phyloP scores from a whole-genome alignment of 2,797 vertebrate genomes.

The Enoplosus armatus region DNA sequence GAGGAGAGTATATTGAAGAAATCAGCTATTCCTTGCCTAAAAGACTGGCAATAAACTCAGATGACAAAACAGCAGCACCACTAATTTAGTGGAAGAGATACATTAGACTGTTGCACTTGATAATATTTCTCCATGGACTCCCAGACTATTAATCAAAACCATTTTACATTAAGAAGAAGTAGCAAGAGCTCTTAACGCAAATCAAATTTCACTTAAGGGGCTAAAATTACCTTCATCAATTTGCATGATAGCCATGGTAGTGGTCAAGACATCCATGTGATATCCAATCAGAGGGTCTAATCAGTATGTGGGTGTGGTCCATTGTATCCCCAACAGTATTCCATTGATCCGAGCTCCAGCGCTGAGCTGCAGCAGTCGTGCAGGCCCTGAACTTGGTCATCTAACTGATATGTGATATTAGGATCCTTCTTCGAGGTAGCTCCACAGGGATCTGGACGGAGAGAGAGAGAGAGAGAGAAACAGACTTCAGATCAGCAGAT shows the following conservation, averaged over 20 bases:
- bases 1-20: neutral
- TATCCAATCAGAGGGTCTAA: constrained; percentile 71
- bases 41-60: constrained; percentile 15
- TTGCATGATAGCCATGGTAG: constrained; percentile 59
- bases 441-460: constrained; percentile 73
- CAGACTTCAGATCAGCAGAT: constrained; percentile 90
- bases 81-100: constrained; percentile 46
- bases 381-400: constrained; percentile 79
- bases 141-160: constrained; percentile 61
- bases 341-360: constrained; percentile 71
- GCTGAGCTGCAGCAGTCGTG: constrained; percentile 53
- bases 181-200: constrained; percentile 63
- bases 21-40: constrained; percentile 7
- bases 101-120: constrained; percentile 51
- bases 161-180: constrained; percentile 49
- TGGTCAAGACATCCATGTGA: constrained; percentile 65
- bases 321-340: constrained; percentile 60
- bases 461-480: constrained; percentile 73
- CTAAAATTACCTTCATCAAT: constrained; percentile 75
- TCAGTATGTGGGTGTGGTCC: constrained; percentile 72
- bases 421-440: constrained; percentile 69
- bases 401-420: constrained; percentile 78
- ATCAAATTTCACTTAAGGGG: constrained; percentile 70
- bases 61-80: constrained; percentile 43
- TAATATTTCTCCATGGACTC: constrained; percentile 53